Evolutionary conservation across 2,113 vertebrate genomes (phyloP), one percentile per base, ranked within the genome.

Genomic region (Cyphomyrus plagiostoma): DNA sequence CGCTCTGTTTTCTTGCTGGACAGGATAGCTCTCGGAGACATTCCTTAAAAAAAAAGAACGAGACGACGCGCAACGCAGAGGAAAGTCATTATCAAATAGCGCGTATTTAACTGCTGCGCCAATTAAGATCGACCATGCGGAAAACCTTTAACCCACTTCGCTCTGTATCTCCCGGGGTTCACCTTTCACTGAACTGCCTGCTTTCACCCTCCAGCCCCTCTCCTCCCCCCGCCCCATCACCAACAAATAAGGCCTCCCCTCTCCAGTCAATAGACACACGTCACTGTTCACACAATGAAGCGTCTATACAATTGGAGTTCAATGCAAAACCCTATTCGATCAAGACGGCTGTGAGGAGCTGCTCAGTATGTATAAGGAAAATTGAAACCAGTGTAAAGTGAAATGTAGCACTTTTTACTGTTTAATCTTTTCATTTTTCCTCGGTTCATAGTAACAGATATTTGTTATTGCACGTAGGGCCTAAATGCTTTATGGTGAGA

Each of bases 201-300:
- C n/a, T 86, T 52, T 84, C 82, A 84, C 45, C 39, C 21, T 45
- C 82, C 49, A 53, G 46, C 49, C 26, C n/a, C 46, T 30, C 2
- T 46, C 23, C 3, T 21, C 53, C 87, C 86, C 7, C 74, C 87
- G 77, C 7, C 86, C 30, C 21, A 58, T 90, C 89, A 66, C 21
- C 70, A 89, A 50, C 91, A 87, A 88, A 90, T 90, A 56, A 77
- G 90, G 56, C 88, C 39, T 91, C 90, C 88, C 50, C 13, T 56
- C 83, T 53, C 85, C 48, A 15, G 48, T 87, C 50, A 87, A 53
- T 35, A 53, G 48, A 53, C 26, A 53, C 26, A 86, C 13, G 23
- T 30, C 46, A 21, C n/a, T 17, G 6, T 86, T 86, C 21, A 86
- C 84, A 86, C 46, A 30, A 52, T 48, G 46, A 52, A 19, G 48